Evolutionary conservation across 2,113 vertebrate genomes (phyloP), one percentile per base, ranked within the genome.

Genomic region (Lycaon pictus): DNA sequence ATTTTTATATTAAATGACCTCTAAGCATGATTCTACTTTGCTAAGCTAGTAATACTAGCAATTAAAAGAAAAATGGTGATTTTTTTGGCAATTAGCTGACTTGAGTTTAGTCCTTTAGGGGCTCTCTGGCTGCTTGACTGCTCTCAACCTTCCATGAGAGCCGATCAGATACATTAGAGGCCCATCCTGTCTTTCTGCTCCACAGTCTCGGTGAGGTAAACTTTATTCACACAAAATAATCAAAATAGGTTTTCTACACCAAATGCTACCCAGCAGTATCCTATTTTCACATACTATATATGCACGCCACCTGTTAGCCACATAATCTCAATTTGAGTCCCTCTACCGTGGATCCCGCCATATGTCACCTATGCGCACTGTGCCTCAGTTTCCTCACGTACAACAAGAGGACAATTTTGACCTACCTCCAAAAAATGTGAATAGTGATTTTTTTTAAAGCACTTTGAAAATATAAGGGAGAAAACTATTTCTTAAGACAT

Each of bases 1-100:
- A 88, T 97, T 96, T 98, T 97, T 97, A 48, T 95, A 92, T 71
- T 83, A 93, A 79, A 85, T 94, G 67, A 88, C 11, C 62, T 62
- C 11, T 88, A 93, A 90, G 60, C 82, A 87, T 5, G 15, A 81
- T 43, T 93, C 79, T 90, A 55, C 65, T 87, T 91, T 85, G 88
- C 77, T 90, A 94, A 88, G 72, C 65, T 62, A 72, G 2, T 89
- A 67, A 88, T 35, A 55, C 29, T 43, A 62, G 71, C 74, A 55
- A 32, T 55, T 12, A 20, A 32, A 63, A 11, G 51, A 32, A 67
- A 56, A 69, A 69, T 25, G 43, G 23, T 37, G n/a, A 25, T 56
- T 32, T 56, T 32, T 11, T 72, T 6, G 48, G 35, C 37, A 65
- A 11, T 74, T 48, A 62, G 56, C 77, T 83, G 79, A 71, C n/a